Conservation (phyloP, 1,140 invertebrate species). For the Cyclina sinensis region DNA sequence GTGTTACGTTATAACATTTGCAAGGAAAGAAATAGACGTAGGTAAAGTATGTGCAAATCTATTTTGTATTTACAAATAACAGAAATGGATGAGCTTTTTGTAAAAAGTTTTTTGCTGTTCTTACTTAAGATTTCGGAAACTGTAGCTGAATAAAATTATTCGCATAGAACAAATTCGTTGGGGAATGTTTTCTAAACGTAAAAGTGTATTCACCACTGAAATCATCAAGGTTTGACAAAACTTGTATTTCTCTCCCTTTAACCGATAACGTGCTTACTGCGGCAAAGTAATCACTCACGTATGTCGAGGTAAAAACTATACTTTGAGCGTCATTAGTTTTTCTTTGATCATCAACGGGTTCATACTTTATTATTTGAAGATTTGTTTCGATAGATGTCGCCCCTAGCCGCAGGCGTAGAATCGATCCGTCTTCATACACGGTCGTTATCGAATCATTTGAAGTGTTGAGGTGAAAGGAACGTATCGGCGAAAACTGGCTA, state of each 20-base stretch:
- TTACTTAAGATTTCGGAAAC: slow-evolving; percentile 16
- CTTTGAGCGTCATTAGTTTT: slow-evolving; percentile 6
- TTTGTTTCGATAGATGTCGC: slow-evolving; percentile 22
- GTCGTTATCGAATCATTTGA: neutral
- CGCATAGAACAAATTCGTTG: slow-evolving; percentile 46
- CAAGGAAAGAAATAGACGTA: too few relatives aligned
- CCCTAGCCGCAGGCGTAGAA: slow-evolving; percentile 12
- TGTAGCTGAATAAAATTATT: slow-evolving; percentile 39
- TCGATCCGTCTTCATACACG: slow-evolving; percentile 36
- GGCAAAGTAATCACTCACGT: slow-evolving; percentile 23
- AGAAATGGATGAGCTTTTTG: too few relatives aligned
- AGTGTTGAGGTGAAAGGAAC: slow-evolving; percentile 18
- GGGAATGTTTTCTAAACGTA: slow-evolving; percentile 4
- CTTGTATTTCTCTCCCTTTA: neutral
- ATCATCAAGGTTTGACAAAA: neutral
- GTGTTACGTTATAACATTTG: too few relatives aligned
- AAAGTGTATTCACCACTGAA: slow-evolving; percentile 34
- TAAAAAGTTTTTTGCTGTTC: too few relatives aligned
- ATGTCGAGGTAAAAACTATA: slow-evolving; percentile 46
- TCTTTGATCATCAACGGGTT: neutral
- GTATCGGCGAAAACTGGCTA: neutral
- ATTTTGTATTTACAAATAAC: too few relatives aligned
- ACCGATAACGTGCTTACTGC: slow-evolving; percentile 40
- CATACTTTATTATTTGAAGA: slow-evolving; percentile 15
- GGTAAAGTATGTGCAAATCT: too few relatives aligned